Evolutionary conservation across 1,140 invertebrate species (phyloP), one percentile per base, ranked within the genome.

Genomic region (Mactra quadrangularis): DNA sequence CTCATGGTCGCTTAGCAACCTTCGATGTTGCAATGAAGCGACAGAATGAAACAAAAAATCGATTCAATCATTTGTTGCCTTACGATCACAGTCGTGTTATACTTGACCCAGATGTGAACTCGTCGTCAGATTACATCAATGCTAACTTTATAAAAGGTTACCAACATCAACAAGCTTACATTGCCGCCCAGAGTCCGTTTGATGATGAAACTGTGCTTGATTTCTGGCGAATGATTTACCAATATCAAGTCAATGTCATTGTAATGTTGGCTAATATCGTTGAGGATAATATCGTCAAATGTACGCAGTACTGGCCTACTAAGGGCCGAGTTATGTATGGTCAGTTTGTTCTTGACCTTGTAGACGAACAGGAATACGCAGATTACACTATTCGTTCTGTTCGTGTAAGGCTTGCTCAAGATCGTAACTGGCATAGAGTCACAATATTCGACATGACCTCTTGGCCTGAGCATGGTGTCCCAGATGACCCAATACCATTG

Each of bases 391-490:
- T 91, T 19, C 60, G 89, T 1, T 86, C 83, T 0, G 82, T 92
- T 19, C 64, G 81, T 0, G 50, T 91, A 29, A 31, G 62, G 17
- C 53, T 19, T 6, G 25, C 27, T 19, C 52, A 31, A 9, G 68
- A 79, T 22, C 50, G 60, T 1, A 29, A 84, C 13, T 60, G 47
- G 17, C 72, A 84, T 45, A 41, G 60, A 9, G 88, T 92, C 3
- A 85, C 82, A 41, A 82, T 92, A 91, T 94, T 99, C 70, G 99
- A 99, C 91, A 99, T 99, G 91, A 99, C 98, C 0, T 98, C 98
- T 0, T 99, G 99, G 99, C 99, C 99, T 0, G 98, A 99, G 92
- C 98, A 99, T 90, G 98, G 98, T 0, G 97, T 98, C 0, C 98
- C 98, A 1, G 97, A 99, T 90, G 97, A 99, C 94, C 97, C 99